Percentiles rank a stretch among this genome's conserved stretches.
Conservation (phyloP, 1,140 invertebrate species). For the Halyomorpha halys region DNA sequence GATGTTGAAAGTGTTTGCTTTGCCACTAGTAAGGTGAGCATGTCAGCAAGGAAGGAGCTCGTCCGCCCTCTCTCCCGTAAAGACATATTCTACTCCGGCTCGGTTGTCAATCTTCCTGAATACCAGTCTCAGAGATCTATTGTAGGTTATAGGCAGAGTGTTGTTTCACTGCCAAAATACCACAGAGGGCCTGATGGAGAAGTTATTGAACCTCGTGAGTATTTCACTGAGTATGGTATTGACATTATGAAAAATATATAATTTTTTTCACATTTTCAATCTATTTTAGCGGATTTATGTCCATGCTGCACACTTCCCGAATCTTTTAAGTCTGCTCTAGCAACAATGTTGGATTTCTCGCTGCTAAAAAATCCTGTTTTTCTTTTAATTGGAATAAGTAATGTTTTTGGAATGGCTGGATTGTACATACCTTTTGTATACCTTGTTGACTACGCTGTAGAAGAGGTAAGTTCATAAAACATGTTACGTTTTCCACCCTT, state of each 20-base stretch:
- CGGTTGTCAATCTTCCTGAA: slow-evolving; percentile 79
- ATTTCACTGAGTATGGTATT: not conserved
- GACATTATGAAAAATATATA: not conserved
- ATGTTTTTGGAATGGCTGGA: slow-evolving; percentile 87
- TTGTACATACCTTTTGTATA: slow-evolving; percentile 94
- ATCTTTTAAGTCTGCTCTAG: slow-evolving; percentile 67
- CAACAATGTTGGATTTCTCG: slow-evolving; percentile 89
- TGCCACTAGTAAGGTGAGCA: slow-evolving; percentile 36
- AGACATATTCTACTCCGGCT: slow-evolving; percentile 97
- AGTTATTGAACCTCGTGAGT: slow-evolving; percentile 52
- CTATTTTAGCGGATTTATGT: slow-evolving; percentile 45
- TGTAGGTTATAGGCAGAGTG: slow-evolving; percentile 72
- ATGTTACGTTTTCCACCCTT: too few relatives aligned
- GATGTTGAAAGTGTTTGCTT: slow-evolving; percentile 28
- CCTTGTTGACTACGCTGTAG: slow-evolving; percentile 68
- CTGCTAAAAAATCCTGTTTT: slow-evolving; percentile 85
- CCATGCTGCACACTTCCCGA: slow-evolving; percentile 67
- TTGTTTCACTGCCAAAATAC: slow-evolving; percentile 62
- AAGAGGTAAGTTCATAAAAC: slow-evolving; percentile 49
- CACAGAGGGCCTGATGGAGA: slow-evolving; percentile 52
- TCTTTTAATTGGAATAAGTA: slow-evolving; percentile 85
- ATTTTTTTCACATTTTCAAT: slow-evolving; percentile 3
- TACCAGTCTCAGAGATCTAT: slow-evolving; percentile 87
- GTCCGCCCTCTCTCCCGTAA: slow-evolving; percentile 87
- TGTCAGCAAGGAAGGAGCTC: slow-evolving; percentile 47